Evolutionary conservation across 2,797 vertebrate genomes (phyloP).

Genomic region (Peromyscus aztecus): DNA sequence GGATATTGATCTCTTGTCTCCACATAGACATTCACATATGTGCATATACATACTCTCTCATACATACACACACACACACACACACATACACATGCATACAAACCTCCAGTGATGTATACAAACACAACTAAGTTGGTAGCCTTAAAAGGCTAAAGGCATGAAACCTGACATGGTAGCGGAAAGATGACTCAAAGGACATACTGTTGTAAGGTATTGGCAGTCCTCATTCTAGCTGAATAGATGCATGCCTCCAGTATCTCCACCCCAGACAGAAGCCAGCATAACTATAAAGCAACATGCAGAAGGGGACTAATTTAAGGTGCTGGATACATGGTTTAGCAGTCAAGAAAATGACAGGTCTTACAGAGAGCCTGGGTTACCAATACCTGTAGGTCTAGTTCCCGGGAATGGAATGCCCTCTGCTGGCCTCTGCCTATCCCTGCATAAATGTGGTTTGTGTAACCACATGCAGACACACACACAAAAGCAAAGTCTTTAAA

Average conservation of each 20-base stretch:
- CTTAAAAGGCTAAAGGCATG: neutral
- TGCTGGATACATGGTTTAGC: too few species aligned
- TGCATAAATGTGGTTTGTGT: neutral
- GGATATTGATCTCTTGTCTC: neutral
- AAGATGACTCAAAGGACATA: neutral
- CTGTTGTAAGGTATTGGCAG: neutral
- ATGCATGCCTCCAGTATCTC: neutral
- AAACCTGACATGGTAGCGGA: neutral
- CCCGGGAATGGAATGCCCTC: neutral
- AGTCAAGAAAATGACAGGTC: neutral
- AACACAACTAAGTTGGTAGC: neutral
- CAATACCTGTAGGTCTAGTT: neutral
- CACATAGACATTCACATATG: neutral
- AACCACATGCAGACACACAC: neutral
- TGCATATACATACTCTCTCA: neutral
- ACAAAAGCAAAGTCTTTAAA: neutral
- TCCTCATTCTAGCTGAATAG: neutral
- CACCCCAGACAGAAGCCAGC: neutral
- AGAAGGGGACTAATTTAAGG: neutral
- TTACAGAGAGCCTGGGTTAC: neutral
- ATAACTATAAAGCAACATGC: neutral
- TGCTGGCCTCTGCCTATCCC: neutral
- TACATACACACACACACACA: neutral
- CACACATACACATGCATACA: neutral
- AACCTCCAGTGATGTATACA: neutral